Base-by-base conservation (phyloP, 2,113 vertebrate genomes). In the Pelobates fuscus region DNA sequence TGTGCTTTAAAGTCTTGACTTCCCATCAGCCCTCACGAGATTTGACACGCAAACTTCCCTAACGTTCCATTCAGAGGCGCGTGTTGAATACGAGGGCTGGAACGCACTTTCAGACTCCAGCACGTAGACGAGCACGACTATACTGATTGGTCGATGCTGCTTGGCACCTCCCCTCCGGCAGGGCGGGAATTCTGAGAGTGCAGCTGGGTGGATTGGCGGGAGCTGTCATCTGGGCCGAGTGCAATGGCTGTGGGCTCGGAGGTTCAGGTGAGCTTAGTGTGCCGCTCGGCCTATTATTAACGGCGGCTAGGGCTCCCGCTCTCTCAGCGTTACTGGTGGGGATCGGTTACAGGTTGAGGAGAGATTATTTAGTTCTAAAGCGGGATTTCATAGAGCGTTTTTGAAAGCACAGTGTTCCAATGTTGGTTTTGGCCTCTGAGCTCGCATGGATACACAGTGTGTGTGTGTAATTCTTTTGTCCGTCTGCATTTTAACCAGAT, bases 191-290 rank as follows among this genome's bases (percentile, higher is more conserved):
- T 76, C 73, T 27, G 55, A 76, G 73, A 54, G 25, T 37, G 64
- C 73, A 46, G 64, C 20, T n/a, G 73, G 26, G n/a, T 25, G n/a
- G 27, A 59, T 76, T 76, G 73, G 73, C 73, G 73, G 73, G 73
- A 68, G 54, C 73, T 76, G 73, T 76, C 73, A 76, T 7, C 10
- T 8, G 55, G 15, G 8, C 8, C 60, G 5, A 11, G 23, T 20
- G 27, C 37, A 5, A 76, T 76, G 73, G 73, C 73, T 12, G 64
- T 55, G 1, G 8, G 10, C 0, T 32, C 26, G 2, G 41, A 61
- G 55, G 41, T 12, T 21, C 37, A 29, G 73, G 73, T 76, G 49
- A 74, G 49, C 0, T 27, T 2, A 10, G 5, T 37, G 32, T 37
- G 10, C 10, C 32, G n/a, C n/a, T n/a, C n/a, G n/a, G n/a, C n/a